Evolutionary conservation across 2,113 vertebrate genomes (phyloP).

Genomic region (Clarias macrocephalus): DNA sequence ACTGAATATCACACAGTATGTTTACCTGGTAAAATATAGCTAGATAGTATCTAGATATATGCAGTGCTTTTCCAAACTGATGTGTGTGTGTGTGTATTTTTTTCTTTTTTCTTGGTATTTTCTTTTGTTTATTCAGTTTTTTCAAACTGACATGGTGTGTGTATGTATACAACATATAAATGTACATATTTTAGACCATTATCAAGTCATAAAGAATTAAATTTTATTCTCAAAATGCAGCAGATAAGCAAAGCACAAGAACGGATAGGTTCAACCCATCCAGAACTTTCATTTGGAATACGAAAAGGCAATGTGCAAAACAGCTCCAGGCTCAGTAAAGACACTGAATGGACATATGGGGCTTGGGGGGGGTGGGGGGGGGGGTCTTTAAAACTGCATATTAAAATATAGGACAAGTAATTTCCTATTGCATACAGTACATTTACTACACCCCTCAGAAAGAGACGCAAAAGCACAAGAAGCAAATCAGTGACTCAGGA

Average conservation of each 20-base stretch:
- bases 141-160: no score
- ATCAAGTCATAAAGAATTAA: constrained; percentile 56
- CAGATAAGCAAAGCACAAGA: constrained; percentile 68
- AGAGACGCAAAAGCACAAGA: constrained; percentile 48
- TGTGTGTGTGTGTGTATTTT: constrained; percentile 4
- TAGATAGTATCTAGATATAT: background rate
- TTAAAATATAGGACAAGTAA: constrained; percentile 18
- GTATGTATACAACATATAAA: background rate
- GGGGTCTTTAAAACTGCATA: background rate
- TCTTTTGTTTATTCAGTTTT: background rate
- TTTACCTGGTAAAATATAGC: background rate
- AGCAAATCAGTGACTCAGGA: constrained; percentile 36
- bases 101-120: background rate
- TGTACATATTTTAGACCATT: constrained; percentile 49
- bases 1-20: background rate
- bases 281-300: constrained; percentile 47
- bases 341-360: constrained; percentile 12
- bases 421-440: constrained; percentile 20
- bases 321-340: constrained; percentile 32
- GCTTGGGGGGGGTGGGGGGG: background rate
- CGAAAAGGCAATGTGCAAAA: constrained; percentile 71
- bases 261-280: constrained; percentile 37
- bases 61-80: background rate
- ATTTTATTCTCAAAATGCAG: constrained; percentile 75
- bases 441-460: background rate